Percentiles rank a stretch among this genome's conserved stretches.
Conservation (phyloP, 1,140 invertebrate species). For the Neodiprion lecontei region DNA sequence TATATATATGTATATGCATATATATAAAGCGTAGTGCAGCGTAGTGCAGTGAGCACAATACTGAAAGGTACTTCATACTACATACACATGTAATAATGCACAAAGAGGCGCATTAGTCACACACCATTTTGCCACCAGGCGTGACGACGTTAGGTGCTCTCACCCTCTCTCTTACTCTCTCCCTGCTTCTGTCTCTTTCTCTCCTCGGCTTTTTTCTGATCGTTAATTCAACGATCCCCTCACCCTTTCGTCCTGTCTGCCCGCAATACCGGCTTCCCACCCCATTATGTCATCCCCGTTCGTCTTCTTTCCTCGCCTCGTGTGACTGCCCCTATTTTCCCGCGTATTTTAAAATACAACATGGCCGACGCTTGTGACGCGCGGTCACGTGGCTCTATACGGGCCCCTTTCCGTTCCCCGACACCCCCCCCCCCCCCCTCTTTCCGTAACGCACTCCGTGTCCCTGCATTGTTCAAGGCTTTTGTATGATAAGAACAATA, state of each 20-base stretch:
- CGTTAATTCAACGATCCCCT: slow-evolving; percentile 50
- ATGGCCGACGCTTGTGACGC: slow-evolving; percentile 31
- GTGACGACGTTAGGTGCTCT: slow-evolving; percentile 41
- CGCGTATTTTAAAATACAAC: slow-evolving; percentile 53
- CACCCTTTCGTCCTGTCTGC: slow-evolving; percentile 7
- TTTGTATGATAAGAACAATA: not conserved
- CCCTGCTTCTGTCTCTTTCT: too few species aligned
- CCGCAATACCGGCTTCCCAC: slow-evolving; percentile 28
- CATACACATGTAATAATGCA: slow-evolving; percentile 23
- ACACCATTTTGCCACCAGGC: slow-evolving; percentile 59
- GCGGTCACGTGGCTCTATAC: slow-evolving; percentile 54
- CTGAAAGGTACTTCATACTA: slow-evolving; percentile 31
- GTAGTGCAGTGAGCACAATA: slow-evolving; percentile 17
- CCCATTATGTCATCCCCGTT: slow-evolving; percentile 37
- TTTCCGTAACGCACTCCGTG: slow-evolving; percentile 41
- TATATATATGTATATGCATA: not conserved
- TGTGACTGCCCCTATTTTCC: slow-evolving; percentile 36
- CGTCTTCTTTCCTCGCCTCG: slow-evolving; percentile 20
- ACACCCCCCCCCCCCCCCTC: too few species aligned
- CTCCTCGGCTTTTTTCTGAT: slow-evolving; percentile 47
- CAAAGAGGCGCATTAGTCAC: slow-evolving; percentile 57
- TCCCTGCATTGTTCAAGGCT: slow-evolving; percentile 12
- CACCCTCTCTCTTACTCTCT: too few species aligned
- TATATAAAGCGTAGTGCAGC: slow-evolving; percentile 2
- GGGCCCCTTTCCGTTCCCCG: slow-evolving; percentile 37